Evolutionary conservation across 1,140 invertebrate genomes (phyloP), one percentile per base, ranked within the genome.

Genomic region (Panagrolaimus sp.): DNA sequence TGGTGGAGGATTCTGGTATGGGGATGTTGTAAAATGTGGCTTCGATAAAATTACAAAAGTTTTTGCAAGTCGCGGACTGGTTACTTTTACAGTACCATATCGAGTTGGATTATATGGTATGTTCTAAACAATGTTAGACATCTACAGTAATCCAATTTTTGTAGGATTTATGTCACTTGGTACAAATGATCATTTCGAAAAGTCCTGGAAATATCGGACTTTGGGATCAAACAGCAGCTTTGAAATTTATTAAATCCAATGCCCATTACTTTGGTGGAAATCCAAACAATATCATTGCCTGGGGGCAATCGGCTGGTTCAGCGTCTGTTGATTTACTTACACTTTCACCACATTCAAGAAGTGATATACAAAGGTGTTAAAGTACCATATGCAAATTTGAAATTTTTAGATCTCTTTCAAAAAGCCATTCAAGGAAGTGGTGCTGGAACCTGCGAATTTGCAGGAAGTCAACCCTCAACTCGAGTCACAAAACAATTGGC

Each of bases 181-280:
- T 4, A 38, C 32, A 38, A 38, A 7, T 38, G 32, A 38, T n/a
- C n/a, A n/a, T n/a, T n/a, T n/a, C n/a, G n/a, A n/a, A n/a, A 8
- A 46, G 68, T 65, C 76, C 73, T 21, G 94, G 93, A 14, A 97
- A 97, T 84, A 90, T 91, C 48, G 94, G 93, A 10, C 85, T 96
- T 69, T 94, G 92, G 84, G 93, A 96, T 84, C 93, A 64, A 64
- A 1, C 28, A 7, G 55, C 17, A 2, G 43, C 55, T 15, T 63
- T 86, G 38, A 82, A 84, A 66, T 86, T 85, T 85, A 89, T 97
- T 8, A 89, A 90, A 81, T 90, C 93, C 79, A 96, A 98, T 84
- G 94, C 96, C 69, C 88, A 88, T 67, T 87, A 88, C 28, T 97
- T 98, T 84, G 93, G 93, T 45, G 94, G 94, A 1, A 93, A 96